Conservation (phyloP, 2,113 vertebrate genomes). For the Paramisgurnus dabryanus region DNA sequence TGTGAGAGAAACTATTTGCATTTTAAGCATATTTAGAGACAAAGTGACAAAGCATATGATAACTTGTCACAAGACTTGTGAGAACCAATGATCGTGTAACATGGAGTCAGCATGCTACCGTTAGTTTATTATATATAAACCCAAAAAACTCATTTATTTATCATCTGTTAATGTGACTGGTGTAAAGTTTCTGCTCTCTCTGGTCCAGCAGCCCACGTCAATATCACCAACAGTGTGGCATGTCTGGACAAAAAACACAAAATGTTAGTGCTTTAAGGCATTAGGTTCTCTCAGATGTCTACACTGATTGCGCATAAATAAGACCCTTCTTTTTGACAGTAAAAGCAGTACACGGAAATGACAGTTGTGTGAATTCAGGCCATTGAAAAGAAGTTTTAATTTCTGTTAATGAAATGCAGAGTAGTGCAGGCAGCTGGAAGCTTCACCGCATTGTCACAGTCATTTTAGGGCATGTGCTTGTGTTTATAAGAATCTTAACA, state of each 20-base stretch:
- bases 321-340: conserved; percentile 20
- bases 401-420: conserved; percentile 1
- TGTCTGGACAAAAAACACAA: conserved; percentile 20
- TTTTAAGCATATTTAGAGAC: too few relatives aligned
- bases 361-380: neutral
- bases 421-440: neutral
- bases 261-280: conserved; percentile 23
- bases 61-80: too few relatives aligned
- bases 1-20: too few relatives aligned
- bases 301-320: conserved; percentile 14
- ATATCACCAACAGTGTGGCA: conserved; percentile 24
- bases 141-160: too few relatives aligned
- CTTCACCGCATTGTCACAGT: conserved; percentile 19
- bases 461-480: conserved; percentile 18
- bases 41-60: too few relatives aligned
- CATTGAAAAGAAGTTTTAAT: conserved; percentile 1
- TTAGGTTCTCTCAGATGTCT: conserved; percentile 16
- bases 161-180: too few relatives aligned
- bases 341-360: conserved; percentile 12
- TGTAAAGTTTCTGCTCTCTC: too few relatives aligned
- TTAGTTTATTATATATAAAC: too few relatives aligned
- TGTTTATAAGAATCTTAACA: conserved; percentile 40
- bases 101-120: too few relatives aligned
- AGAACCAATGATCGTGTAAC: too few relatives aligned
- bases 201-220: neutral